These are phyloP conservation scores for Olivierus martensii DNA, from an alignment of 1,140 invertebrate species.

Conservation along the genomic window DNA sequence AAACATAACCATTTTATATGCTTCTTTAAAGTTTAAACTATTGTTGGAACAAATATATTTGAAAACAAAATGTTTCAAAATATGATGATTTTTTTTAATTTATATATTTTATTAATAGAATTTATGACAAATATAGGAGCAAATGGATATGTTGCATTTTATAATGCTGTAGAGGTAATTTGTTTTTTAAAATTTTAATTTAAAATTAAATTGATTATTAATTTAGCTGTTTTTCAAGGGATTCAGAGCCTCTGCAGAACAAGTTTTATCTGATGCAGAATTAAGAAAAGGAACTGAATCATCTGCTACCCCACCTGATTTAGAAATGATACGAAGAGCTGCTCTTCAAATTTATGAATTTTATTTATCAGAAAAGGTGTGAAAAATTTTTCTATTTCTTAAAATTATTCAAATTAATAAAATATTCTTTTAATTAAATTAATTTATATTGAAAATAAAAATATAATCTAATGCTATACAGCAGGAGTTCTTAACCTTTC, in stretches of 20 bases:
- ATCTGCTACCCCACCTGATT: slow-evolving; percentile 26
- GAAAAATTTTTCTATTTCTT: too few species aligned
- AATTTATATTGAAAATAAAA: too few species aligned
- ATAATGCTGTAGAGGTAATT: slow-evolving; percentile 62
- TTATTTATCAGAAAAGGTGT: slow-evolving; percentile 63
- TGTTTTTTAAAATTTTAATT: too few species aligned
- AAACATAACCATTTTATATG: too few species aligned
- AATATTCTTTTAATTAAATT: too few species aligned
- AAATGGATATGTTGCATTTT: slow-evolving; percentile 65
- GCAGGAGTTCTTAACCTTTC: too few species aligned
- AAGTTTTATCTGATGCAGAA: slow-evolving; percentile 42
- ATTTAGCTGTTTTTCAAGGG: slow-evolving; percentile 33
- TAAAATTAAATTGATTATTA: background rate
- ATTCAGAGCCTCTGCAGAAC: slow-evolving; percentile 59
- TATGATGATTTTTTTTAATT: background rate
- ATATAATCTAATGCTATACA: too few species aligned
- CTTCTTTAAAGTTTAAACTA: too few species aligned
- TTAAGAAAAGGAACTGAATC: slow-evolving; percentile 32
- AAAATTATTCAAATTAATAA: too few species aligned
- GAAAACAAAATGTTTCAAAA: too few species aligned
- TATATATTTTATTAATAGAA: slow-evolving; percentile 37
- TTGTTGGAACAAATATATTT: too few species aligned
- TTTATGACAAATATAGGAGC: slow-evolving; percentile 56
- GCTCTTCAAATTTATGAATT: slow-evolving; percentile 67
- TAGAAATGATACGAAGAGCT: slow-evolving; percentile 54